Conservation (phyloP, 2,888 invertebrate genomes). For the Leucozona laternaria region DNA sequence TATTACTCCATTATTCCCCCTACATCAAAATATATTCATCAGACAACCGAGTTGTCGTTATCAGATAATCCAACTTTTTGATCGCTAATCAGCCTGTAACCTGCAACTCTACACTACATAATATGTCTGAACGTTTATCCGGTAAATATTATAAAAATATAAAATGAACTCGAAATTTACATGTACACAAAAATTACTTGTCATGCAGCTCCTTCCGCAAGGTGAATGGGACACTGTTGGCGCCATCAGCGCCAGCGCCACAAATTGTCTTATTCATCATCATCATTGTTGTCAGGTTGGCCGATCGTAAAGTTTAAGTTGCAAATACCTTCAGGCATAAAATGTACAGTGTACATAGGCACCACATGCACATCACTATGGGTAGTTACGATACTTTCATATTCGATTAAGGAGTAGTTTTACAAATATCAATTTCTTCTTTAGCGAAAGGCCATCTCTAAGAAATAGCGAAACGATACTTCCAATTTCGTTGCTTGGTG, state of each 20-base stretch:
- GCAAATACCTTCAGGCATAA: constrained; percentile 26
- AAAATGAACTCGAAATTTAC: not conserved
- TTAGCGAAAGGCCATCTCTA: constrained; percentile 41
- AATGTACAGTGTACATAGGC: not conserved
- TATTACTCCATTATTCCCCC: not conserved
- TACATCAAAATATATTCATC: not conserved
- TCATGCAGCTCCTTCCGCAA: constrained; percentile 48
- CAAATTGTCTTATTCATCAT: constrained; percentile 36
- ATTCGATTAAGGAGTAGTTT: constrained; percentile 35
- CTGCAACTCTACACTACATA: constrained; percentile 10
- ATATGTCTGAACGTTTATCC: not conserved
- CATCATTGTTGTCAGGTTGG: constrained; percentile 14
- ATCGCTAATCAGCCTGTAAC: not conserved
- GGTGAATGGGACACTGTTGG: constrained; percentile 32
- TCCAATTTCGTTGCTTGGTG: constrained; percentile 8
- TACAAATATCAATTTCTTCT: constrained; percentile 42
- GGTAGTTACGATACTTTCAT: constrained; percentile 61
- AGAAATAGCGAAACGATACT: constrained; percentile 15
- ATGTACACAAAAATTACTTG: constrained; percentile 1
- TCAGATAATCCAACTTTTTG: not conserved
- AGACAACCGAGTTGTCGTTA: not conserved
- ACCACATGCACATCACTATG: not conserved
- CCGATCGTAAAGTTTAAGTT: constrained; percentile 5
- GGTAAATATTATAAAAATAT: not conserved
- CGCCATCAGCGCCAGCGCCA: constrained; percentile 38